Conservation (phyloP, 2,888 invertebrate genomes). For the Ferrisia virgata region DNA sequence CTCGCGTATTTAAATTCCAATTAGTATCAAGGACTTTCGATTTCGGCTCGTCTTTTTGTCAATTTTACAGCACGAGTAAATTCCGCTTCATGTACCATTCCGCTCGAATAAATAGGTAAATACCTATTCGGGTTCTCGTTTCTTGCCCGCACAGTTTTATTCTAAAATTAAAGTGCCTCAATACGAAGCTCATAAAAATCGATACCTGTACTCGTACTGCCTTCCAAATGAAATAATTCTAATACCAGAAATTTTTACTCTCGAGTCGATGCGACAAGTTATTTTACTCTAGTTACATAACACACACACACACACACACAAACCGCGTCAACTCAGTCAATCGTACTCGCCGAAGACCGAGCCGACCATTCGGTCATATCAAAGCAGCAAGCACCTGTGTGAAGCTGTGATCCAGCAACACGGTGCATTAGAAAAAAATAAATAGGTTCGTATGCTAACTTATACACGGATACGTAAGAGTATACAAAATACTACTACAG, state of each 20-base stretch:
- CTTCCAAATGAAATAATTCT: too few relatives aligned
- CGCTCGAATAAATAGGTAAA: neutral
- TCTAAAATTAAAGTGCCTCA: neutral
- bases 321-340: too few relatives aligned
- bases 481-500: neutral
- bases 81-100: neutral
- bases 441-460: neutral
- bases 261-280: neutral
- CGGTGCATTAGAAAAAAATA: neutral
- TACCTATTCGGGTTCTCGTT: neutral
- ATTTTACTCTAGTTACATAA: neutral
- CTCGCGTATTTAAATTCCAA: neutral
- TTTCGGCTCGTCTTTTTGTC: neutral
- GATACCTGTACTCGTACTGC: too few relatives aligned
- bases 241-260: neutral
- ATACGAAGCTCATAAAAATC: neutral
- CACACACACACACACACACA: too few relatives aligned
- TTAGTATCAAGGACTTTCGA: neutral
- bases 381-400: neutral
- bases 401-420: too few relatives aligned
- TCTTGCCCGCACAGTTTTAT: neutral
- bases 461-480: neutral
- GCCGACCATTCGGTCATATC: neutral
- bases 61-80: neutral
- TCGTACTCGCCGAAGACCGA: neutral